Evolutionary conservation across 2,113 vertebrate species (phyloP).

Genomic region (Onychostruthus taczanowskii): DNA sequence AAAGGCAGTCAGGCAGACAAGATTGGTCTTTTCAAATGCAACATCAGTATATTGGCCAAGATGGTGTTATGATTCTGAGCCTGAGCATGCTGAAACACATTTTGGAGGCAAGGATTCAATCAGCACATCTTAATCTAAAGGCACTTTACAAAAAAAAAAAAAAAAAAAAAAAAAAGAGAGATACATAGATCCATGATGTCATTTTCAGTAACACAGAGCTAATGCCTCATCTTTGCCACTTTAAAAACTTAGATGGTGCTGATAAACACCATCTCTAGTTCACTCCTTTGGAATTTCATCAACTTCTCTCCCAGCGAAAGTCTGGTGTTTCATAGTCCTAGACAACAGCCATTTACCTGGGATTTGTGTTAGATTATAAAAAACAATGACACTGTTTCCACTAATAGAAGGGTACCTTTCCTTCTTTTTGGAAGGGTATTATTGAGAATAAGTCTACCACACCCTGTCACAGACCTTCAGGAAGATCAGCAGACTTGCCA

Average conservation of each 20-base stretch:
- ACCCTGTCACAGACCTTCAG: constrained; percentile 35
- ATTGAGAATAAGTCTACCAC: constrained; percentile 60
- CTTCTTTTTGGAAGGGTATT: constrained; percentile 63
- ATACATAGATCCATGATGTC: constrained; percentile 2
- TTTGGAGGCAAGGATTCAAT: constrained; percentile 41
- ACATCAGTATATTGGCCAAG: neutral
- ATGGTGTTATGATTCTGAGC: neutral
- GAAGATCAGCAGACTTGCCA: constrained; percentile 40
- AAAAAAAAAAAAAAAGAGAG: neutral
- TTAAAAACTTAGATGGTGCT: neutral
- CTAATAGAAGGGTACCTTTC: neutral
- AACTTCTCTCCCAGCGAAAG: neutral
- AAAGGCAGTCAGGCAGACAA: neutral
- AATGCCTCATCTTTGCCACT: neutral
- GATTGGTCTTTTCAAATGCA: neutral
- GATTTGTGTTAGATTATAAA: constrained; percentile 20
- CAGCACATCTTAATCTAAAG: constrained; percentile 46
- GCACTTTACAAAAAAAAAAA: neutral
- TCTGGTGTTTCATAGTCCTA: neutral
- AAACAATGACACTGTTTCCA: neutral
- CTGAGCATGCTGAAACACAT: constrained; percentile 43
- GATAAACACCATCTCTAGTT: constrained; percentile 28
- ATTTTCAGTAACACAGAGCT: neutral
- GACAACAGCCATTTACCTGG: neutral
- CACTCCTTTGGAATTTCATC: constrained; percentile 9